Evolutionary conservation across 2,797 vertebrate species (phyloP).

Genomic region (Sternarchorhynchus goeldii): DNA sequence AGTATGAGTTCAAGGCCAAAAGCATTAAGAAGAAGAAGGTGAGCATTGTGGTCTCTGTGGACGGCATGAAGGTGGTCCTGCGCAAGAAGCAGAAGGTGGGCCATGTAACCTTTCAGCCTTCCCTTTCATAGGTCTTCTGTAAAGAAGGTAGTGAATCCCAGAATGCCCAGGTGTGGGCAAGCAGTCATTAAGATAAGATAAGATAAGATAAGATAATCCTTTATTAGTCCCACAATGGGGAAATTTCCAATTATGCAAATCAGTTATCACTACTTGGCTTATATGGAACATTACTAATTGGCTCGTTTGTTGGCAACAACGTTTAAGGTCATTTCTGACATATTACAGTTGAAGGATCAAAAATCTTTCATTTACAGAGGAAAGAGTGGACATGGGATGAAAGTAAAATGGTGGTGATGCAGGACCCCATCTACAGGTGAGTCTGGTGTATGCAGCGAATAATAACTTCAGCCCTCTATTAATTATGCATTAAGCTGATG

Average conservation of each 20-base stretch:
- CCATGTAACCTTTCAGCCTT: neutral
- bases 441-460: slow-evolving; percentile 2
- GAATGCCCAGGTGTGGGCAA: too few relatives aligned
- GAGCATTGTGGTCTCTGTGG: slow-evolving; percentile 85
- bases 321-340: neutral
- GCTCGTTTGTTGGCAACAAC: too few relatives aligned
- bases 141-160: neutral
- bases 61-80: slow-evolving; percentile 80
- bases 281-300: too few relatives aligned
- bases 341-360: neutral
- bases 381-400: slow-evolving; percentile 88
- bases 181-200: too few relatives aligned
- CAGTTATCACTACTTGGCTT: neutral
- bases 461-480: neutral
- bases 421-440: slow-evolving; percentile 84
- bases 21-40: slow-evolving; percentile 92
- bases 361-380: slow-evolving; percentile 67
- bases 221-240: too few relatives aligned
- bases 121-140: neutral
- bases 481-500: neutral
- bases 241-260: too few relatives aligned
- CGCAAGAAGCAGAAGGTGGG: slow-evolving; percentile 87
- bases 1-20: slow-evolving; percentile 94
- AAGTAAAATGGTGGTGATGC: slow-evolving; percentile 85
- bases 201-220: too few relatives aligned